Percentiles rank a stretch among this genome's conserved stretches.
Evolutionary conservation across 1,140 invertebrate genomes (phyloP).

Genomic region (Eumaeus atala): DNA sequence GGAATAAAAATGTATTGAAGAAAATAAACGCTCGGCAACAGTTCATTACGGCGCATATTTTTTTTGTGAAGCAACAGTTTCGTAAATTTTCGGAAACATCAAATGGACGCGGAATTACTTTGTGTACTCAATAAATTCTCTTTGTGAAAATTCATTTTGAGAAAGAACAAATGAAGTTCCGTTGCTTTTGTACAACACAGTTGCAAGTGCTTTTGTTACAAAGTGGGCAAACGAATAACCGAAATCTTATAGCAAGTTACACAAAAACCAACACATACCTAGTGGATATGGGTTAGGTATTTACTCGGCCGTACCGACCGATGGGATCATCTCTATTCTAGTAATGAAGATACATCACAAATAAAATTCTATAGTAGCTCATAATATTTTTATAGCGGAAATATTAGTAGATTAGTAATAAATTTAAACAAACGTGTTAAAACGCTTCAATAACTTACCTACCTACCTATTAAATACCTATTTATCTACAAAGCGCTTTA

Average conservation of each 20-base stretch:
- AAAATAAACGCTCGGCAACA: conserved; percentile 31
- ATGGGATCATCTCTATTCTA: no score
- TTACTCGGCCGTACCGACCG: no score
- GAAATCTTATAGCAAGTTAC: no score
- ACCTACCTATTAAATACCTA: no score
- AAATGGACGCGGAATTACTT: conserved; percentile 21
- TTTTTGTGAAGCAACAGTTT: conserved; percentile 26
- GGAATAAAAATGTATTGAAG: conserved; percentile 49
- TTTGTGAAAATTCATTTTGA: conserved; percentile 9
- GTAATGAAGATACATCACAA: not conserved
- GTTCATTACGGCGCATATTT: conserved; percentile 21
- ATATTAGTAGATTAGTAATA: no score
- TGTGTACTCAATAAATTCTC: conserved; percentile 19
- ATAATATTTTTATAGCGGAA: no score
- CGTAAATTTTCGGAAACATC: conserved; percentile 22
- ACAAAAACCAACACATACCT: no score
- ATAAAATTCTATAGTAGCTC: not conserved
- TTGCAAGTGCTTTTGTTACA: not conserved
- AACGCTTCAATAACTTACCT: no score
- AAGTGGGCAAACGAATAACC: not conserved
- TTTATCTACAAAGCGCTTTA: no score
- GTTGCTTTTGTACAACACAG: conserved; percentile 1
- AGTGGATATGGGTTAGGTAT: no score
- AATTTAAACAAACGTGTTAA: no score
- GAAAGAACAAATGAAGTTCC: conserved; percentile 2